These are phyloP conservation scores for Macrotrachela quadricornifera DNA, from an alignment of 1,140 invertebrate species.

Conservation along the genomic window DNA sequence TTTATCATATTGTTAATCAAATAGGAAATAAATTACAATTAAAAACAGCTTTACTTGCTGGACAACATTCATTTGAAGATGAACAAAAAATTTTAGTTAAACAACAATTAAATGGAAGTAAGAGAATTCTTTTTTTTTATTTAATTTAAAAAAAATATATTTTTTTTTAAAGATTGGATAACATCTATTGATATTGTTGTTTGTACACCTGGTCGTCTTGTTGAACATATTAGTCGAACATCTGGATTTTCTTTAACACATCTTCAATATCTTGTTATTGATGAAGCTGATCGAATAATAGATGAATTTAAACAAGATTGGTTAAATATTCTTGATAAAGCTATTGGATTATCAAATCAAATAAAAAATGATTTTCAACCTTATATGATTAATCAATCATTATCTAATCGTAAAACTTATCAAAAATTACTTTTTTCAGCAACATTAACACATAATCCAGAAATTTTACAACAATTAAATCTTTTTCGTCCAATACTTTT, in stretches of 20 bases:
- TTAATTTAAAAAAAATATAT: no score
- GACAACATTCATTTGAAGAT: no score
- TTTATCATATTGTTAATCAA: constrained; percentile 46
- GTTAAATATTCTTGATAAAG: constrained; percentile 43
- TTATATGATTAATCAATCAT: constrained; percentile 12
- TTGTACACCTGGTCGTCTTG: constrained; percentile 69
- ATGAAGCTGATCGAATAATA: constrained; percentile 82
- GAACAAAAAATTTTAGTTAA: no score
- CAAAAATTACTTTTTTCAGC: constrained; percentile 88
- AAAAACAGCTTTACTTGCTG: no score
- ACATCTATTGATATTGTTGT: constrained; percentile 58
- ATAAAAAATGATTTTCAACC: constrained; percentile 9
- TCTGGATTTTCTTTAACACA: constrained; percentile 56
- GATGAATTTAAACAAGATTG: constrained; percentile 71
- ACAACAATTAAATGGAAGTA: no score
- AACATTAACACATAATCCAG: constrained; percentile 79
- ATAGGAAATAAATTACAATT: no score
- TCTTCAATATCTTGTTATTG: constrained; percentile 61
- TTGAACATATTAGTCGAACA: constrained; percentile 70
- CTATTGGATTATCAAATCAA: constrained; percentile 11
- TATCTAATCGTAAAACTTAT: not conserved
- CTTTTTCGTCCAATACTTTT: constrained; percentile 77
- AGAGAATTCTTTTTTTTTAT: no score
- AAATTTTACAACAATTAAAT: constrained; percentile 62
- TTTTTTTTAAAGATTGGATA: no score